Conservation (phyloP, 2,113 vertebrate species). For the Trinectes maculatus region DNA sequence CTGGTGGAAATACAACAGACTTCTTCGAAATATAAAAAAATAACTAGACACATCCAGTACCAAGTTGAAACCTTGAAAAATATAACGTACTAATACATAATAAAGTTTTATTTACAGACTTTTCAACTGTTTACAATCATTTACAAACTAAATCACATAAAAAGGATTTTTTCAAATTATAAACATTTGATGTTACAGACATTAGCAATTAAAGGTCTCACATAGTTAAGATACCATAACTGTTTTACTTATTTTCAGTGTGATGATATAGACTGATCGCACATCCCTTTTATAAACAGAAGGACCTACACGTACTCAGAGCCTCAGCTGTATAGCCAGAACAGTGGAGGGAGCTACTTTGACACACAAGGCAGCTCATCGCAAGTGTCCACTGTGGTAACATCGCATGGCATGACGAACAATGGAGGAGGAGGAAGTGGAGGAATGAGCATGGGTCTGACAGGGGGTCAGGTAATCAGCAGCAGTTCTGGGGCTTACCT, state of each 20-base stretch:
- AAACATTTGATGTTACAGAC: no score
- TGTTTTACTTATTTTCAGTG: not conserved
- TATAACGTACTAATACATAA: no score
- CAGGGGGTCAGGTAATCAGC: conserved; percentile 86
- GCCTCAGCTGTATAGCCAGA: conserved; percentile 93
- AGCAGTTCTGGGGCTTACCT: conserved; percentile 85
- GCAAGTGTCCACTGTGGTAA: conserved; percentile 92
- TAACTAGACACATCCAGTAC: not conserved
- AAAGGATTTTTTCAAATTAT: no score
- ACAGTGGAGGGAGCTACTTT: conserved; percentile 92
- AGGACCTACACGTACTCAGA: conserved; percentile 93
- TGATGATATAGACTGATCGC: not conserved
- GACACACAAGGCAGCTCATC: conserved; percentile 89
- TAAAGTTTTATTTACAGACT: no score
- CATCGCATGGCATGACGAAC: conserved; percentile 94
- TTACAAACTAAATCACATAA: no score
- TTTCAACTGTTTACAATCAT: no score
- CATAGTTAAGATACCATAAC: not conserved
- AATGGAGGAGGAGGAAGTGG: conserved; percentile 88
- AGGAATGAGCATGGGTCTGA: conserved; percentile 88
- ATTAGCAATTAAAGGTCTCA: no score
- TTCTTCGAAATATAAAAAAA: not conserved
- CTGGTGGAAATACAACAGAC: conserved; percentile 24
- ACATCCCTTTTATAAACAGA: conserved; percentile 74
- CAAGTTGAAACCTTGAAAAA: no score